phyloP scores from a whole-genome alignment of 2,113 vertebrate species.

The Typhlomys cinereus region DNA sequence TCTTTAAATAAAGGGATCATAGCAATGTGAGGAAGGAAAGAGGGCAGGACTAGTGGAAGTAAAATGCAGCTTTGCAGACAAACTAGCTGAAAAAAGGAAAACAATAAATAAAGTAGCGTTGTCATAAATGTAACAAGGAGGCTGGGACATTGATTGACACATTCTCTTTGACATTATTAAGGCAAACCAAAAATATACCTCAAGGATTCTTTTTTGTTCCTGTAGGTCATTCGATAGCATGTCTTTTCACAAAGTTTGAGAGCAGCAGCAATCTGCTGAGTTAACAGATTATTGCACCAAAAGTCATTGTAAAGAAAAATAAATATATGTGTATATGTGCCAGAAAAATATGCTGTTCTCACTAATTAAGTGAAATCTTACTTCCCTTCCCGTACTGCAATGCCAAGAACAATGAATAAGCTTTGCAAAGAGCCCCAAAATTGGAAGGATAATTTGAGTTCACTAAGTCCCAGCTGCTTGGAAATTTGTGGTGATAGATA shows the following conservation, averaged over 20 bases:
- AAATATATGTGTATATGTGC: not conserved
- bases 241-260: constrained; percentile 9
- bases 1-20: not conserved
- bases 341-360: not conserved
- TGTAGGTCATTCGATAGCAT: not conserved
- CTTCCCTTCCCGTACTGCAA: not conserved
- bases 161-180: constrained; percentile 26
- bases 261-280: constrained; percentile 42
- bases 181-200: constrained; percentile 18
- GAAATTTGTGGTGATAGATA: not conserved
- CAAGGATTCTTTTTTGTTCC: not conserved
- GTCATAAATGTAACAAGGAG: not conserved
- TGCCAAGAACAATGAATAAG: constrained; percentile 29
- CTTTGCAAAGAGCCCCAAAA: constrained; percentile 18
- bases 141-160: constrained; percentile 19
- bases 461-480: not conserved
- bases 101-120: not conserved
- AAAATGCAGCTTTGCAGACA: not conserved
- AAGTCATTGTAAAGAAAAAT: not conserved
- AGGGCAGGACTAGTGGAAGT: not conserved
- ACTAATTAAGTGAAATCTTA: not conserved
- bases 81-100: constrained; percentile 26
- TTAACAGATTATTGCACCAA: constrained; percentile 19
- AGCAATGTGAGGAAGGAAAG: not conserved
- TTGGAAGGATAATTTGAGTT: not conserved